Conservation (phyloP, 2,888 invertebrate genomes). For the Parochlus steinenii region DNA sequence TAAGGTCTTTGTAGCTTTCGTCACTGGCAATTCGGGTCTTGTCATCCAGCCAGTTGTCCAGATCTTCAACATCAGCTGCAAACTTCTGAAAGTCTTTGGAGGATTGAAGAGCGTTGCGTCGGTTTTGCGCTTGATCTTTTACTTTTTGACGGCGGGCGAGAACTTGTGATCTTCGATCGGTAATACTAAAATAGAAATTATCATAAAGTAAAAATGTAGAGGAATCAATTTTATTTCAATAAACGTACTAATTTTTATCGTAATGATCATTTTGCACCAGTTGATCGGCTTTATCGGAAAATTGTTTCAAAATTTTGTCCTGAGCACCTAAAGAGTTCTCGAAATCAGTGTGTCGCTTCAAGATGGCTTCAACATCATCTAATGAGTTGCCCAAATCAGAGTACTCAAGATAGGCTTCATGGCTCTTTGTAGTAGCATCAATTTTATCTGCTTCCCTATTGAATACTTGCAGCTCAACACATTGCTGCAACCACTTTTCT, state of each 20-base stretch:
- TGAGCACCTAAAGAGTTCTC: slow-evolving; percentile 84
- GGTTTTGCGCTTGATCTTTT: slow-evolving; percentile 52
- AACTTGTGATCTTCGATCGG: slow-evolving; percentile 57
- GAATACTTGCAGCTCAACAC: slow-evolving; percentile 77
- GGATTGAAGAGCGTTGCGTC: slow-evolving; percentile 59
- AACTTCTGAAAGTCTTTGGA: slow-evolving; percentile 86
- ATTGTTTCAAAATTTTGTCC: slow-evolving; percentile 73
- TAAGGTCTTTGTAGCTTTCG: slow-evolving; percentile 80
- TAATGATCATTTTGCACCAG: slow-evolving; percentile 66
- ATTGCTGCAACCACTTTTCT: slow-evolving; percentile 70
- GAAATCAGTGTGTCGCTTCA: slow-evolving; percentile 87
- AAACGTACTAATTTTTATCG: slow-evolving; percentile 54
- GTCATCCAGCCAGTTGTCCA: slow-evolving; percentile 79
- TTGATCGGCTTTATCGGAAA: slow-evolving; percentile 67
- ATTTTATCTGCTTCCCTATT: slow-evolving; percentile 95
- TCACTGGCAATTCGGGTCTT: slow-evolving; percentile 84
- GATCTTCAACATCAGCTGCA: slow-evolving; percentile 78
- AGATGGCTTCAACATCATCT: slow-evolving; percentile 79
- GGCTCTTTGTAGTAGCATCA: slow-evolving; percentile 85
- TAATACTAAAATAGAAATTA: slow-evolving; percentile 35
- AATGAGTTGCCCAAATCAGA: slow-evolving; percentile 71
- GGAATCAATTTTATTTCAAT: slow-evolving; percentile 1
- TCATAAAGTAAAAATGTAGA: slow-evolving; percentile 4
- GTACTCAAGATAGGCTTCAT: slow-evolving; percentile 85
- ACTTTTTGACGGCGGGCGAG: slow-evolving; percentile 55